Conservation (phyloP, 2,113 vertebrate species). For the Myiagra hebetior region DNA sequence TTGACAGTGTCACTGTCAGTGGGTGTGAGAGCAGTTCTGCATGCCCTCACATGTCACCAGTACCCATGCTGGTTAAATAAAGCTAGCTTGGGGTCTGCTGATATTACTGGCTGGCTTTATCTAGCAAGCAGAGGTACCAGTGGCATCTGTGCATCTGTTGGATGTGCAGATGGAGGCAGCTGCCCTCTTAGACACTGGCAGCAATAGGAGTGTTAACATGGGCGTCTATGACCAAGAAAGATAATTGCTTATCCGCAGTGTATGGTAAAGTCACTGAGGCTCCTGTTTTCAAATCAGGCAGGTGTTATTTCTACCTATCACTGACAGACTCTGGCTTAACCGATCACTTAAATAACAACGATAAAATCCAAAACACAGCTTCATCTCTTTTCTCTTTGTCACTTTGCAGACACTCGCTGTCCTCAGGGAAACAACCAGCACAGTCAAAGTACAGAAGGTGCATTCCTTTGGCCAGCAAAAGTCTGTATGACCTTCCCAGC, state of each 20-base stretch:
- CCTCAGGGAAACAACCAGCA: not conserved
- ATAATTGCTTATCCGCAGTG: not conserved
- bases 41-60: not conserved
- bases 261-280: not conserved
- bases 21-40: not conserved
- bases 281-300: not conserved
- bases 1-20: not conserved
- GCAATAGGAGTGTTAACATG: not conserved
- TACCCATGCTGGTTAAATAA: not conserved
- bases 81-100: conserved; percentile 5
- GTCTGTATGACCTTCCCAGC: accelerated
- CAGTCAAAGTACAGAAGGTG: not conserved
- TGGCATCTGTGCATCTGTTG: conserved; percentile 12
- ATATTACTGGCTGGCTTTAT: conserved; percentile 27
- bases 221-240: conserved; percentile 7
- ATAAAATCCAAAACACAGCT: not conserved
- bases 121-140: conserved; percentile 1
- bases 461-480: not conserved
- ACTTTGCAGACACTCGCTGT: not conserved
- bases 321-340: not conserved
- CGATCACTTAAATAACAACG: not conserved
- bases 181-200: conserved; percentile 14
- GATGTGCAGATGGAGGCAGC: not conserved
- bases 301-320: conserved; percentile 26
- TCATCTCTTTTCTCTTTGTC: not conserved